phyloP scores from a whole-genome alignment of 1,140 invertebrate genomes.

The Andricus grossulariae region DNA sequence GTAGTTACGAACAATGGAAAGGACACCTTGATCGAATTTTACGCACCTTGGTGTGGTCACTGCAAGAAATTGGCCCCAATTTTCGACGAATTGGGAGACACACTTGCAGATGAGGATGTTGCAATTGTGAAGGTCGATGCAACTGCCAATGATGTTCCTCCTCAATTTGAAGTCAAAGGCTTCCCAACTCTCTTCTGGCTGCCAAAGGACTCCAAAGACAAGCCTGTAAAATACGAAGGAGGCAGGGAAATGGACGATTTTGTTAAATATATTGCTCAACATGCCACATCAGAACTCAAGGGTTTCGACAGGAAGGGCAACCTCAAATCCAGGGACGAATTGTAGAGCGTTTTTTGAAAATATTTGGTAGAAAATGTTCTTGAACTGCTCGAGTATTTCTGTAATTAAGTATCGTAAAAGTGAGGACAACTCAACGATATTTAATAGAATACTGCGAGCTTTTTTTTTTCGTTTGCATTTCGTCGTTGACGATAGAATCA shows the following conservation, averaged over 20 bases:
- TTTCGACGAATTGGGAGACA: constrained; percentile 95
- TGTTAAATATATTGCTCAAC: constrained; percentile 95
- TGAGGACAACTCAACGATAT: background rate
- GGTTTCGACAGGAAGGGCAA: constrained; percentile 93
- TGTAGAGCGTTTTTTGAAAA: constrained; percentile 68
- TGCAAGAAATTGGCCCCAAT: constrained; percentile 97
- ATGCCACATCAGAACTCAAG: constrained; percentile 92
- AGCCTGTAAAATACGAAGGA: constrained; percentile 95
- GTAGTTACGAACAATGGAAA: constrained; percentile 93
- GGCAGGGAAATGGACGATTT: constrained; percentile 97
- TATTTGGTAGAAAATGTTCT: background rate
- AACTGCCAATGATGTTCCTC: constrained; percentile 97
- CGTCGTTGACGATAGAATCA: no score
- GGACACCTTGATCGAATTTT: constrained; percentile 98
- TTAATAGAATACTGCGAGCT: no score
- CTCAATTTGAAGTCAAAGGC: constrained; percentile 93
- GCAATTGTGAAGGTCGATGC: constrained; percentile 98
- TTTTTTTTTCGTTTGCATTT: no score
- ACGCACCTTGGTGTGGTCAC: constrained; percentile 99
- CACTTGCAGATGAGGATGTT: constrained; percentile 92
- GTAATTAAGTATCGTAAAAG: constrained; percentile 3
- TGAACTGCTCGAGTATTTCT: background rate
- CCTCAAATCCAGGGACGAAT: constrained; percentile 79
- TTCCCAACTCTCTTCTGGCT: constrained; percentile 99
- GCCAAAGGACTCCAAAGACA: constrained; percentile 88